Base-by-base conservation (phyloP, 1,140 invertebrate species). In the Zaprionus kolodkinae region DNA sequence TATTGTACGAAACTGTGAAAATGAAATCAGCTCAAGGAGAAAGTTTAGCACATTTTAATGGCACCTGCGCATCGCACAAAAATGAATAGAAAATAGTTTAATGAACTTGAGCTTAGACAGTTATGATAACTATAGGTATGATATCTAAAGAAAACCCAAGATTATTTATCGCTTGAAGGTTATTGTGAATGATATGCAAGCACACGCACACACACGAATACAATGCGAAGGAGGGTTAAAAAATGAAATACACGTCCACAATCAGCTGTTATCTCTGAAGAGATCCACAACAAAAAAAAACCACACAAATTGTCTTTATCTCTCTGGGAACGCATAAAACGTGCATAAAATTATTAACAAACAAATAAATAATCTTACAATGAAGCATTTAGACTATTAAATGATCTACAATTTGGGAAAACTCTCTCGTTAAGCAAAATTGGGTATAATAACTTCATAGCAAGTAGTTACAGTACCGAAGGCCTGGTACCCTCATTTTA, bases 281-380 rank as follows among this genome's bases (percentile, higher is more conserved):
- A 12, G 10, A 69, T 61, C 12, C 35, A 50, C 66, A 63, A 70
- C 57, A 74, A 74, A 74, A 69, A 74, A 69, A 38, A 70, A 25
- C 61, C 60, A 72, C 72, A 71, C 72, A 71, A 72, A 50, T 55
- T 54, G 40, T 54, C 35, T 59, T 72, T 76, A 76, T 72, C 68
- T 71, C 9, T 15, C n/a, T 7, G n/a, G n/a, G n/a, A 15, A 36
- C 40, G 21, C 72, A 45, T 67, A 60, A 72, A 54, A 61, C 48
- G 40, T 72, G 63, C 45, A 67, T 67, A 54, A 61, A 72, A 54
- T 63, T 27, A 70, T 64, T 56, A 59, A 72, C 48, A 72, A 59
- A 67, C 30, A 48, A 48, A 21, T 21, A 48, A 48, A 48, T 15
- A 2, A 12, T 12, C 0, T 9, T 21, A 21, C 17, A 15, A 11